Base-by-base conservation (phyloP, 2,888 invertebrate species). In the Neoscelio sp. region DNA sequence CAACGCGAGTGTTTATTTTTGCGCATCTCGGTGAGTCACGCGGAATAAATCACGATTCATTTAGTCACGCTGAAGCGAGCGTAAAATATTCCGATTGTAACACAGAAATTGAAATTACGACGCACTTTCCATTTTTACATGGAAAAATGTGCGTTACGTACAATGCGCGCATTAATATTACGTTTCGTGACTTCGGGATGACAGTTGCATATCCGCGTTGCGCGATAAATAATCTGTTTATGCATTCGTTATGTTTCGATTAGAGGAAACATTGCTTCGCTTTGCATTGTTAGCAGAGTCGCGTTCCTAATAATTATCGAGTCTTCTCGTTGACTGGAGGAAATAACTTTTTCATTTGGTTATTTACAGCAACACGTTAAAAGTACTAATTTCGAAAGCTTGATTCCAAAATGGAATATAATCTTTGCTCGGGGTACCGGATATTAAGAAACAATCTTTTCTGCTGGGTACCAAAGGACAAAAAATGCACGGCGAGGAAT, bases 91-190 rank as follows among this genome's bases (percentile, higher is more conserved):
- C n/a, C 17, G 23, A 56, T 54, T 71, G 44, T 26, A 12, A 54
- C 23, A 26, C 52, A 52, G 40, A 23, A 40, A 46, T 60, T 71
- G 26, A 15, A 62, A 62, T 71, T 33, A 52, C 23, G 33, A 60
- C 71, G 60, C 60, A 68, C 58, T 68, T 48, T 38, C 40, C 58
- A 33, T 52, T 60, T 71, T 60, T 50, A 42, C 62, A 46, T 23
- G 18, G 26, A 52, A 48, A 48, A 54, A 18, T 20, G 20, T 20
- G 35, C 33, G 48, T 46, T 28, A 46, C 28, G 50, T 60, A 35
- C 70, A 40, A 40, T 28, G 50, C 58, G 65, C 17, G 48, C 50
- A 42, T 58, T 70, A 70, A 60, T 70, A 50, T 60, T 42, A 26
- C 48, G 33, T 58, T 60, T 30, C 60, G 10, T 56, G 56, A 40